Evolutionary conservation across 2,888 invertebrate species (phyloP).

Genomic region (Cylloceria caligata): DNA sequence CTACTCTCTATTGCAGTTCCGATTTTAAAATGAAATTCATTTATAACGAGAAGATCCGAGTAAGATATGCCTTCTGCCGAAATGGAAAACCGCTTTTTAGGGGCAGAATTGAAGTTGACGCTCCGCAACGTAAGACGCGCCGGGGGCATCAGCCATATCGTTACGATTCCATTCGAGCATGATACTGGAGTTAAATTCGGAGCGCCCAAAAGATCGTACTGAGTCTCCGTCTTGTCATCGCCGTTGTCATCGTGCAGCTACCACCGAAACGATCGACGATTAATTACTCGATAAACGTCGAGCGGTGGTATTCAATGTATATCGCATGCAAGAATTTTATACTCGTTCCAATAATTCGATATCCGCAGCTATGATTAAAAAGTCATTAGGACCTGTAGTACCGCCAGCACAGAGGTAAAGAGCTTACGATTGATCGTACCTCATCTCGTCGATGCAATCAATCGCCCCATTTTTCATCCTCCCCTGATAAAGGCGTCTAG

Average conservation of each 20-base stretch:
- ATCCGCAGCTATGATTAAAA: constrained; percentile 60
- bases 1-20: too few relatives aligned
- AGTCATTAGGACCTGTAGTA: constrained; percentile 46
- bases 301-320: constrained; percentile 49
- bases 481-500: not conserved
- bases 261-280: constrained; percentile 37
- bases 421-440: constrained; percentile 27
- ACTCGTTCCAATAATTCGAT: constrained; percentile 48
- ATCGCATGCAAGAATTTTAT: constrained; percentile 57
- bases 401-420: constrained; percentile 3
- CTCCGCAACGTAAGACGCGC: too few relatives aligned
- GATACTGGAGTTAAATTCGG: constrained; percentile 60
- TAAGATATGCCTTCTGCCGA: too few relatives aligned
- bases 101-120: too few relatives aligned
- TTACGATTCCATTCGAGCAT: constrained; percentile 33
- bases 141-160: too few relatives aligned
- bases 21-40: too few relatives aligned
- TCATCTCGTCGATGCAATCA: constrained; percentile 2
- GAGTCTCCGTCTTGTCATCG: constrained; percentile 16
- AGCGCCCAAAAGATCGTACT: constrained; percentile 44
- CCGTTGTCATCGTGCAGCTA: not conserved
- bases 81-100: too few relatives aligned
- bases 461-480: not conserved
- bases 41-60: too few relatives aligned
- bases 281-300: constrained; percentile 63